Evolutionary conservation across 37 sponge, comb jelly and placozoan species (phyloP).

Genomic region (Hexactinellida sp.): DNA sequence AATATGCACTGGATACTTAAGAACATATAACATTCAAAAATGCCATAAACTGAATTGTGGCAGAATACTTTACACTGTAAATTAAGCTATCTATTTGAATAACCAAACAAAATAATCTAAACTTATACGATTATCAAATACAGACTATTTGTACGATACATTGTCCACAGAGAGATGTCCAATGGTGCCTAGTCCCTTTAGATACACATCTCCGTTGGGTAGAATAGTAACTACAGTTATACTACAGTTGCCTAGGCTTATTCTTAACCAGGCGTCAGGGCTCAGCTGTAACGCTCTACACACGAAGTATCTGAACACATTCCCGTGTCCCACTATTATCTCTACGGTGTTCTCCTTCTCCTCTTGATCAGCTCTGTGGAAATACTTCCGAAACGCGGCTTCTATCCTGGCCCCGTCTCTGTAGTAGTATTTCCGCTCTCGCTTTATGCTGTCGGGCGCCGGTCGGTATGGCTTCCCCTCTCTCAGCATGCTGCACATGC

Average conservation of each 20-base stretch:
- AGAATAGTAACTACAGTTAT: conserved; percentile 70
- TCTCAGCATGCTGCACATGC: conserved; percentile 44
- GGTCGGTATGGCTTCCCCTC: conserved; percentile 82
- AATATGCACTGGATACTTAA: no score
- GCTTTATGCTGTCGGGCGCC: conserved; percentile 32
- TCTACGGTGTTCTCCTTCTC: conserved; percentile 63
- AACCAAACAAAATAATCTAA: no score
- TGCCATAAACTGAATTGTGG: no score
- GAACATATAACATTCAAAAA: no score
- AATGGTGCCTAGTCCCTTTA: conserved; percentile 49
- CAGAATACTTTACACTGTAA: no score
- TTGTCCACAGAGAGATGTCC: conserved; percentile 75
- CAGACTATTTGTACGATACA: conserved; percentile 46
- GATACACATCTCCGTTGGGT: conserved; percentile 59
- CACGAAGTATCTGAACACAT: conserved; percentile 92
- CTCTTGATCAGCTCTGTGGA: conserved; percentile 68
- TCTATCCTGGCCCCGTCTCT: conserved; percentile 85
- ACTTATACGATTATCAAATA: no score
- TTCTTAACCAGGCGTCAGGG: conserved; percentile 87
- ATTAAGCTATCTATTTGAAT: no score
- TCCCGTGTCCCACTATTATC: conserved; percentile 79
- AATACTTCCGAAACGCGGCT: conserved; percentile 75
- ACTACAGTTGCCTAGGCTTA: conserved; percentile 73
- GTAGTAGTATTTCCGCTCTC: conserved; percentile 56
- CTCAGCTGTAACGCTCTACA: conserved; percentile 92